Base-by-base conservation (phyloP, 2,888 invertebrate species). In the Theretra japonica region DNA sequence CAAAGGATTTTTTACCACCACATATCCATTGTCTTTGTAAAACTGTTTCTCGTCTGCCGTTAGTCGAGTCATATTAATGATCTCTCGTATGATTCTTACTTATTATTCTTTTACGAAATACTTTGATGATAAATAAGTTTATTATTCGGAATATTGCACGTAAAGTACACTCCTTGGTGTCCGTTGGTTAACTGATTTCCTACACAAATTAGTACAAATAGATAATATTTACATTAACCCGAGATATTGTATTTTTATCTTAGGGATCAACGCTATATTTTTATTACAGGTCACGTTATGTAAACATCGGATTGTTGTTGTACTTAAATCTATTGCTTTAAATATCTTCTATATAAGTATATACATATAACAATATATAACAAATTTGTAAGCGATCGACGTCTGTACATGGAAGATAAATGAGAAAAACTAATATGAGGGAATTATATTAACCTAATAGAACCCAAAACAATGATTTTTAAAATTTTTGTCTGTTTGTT, bases 11-110 rank as follows among this genome's bases (percentile, higher is more conserved):
- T 91, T 91, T 19, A 96, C 78, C 68, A 95, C 86, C 4, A 96
- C 85, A 78, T 89, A 96, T 0, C 95, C 96, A 80, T 96, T 95
- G 5, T 95, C 89, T 53, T 89, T 80, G 82, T 94, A 96, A 78
- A 93, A 95, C 65, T 88, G 70, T 58, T 91, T 91, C 80, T 96
- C 91, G 30, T 94, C 88, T 15, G 81, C 68, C 0, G 94, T 94
- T 23, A 95, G 80, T 28, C 77, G 77, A n/a, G 78, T 86, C 91
- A 91, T 91, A 25, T 28, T 5, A n/a, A n/a, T n/a, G n/a, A n/a
- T n/a, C n/a, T n/a, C n/a, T n/a, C n/a, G n/a, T n/a, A n/a, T n/a
- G n/a, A n/a, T n/a, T n/a, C n/a, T n/a, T n/a, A n/a, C n/a, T n/a
- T n/a, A n/a, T n/a, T n/a, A n/a, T n/a, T n/a, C n/a, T n/a, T n/a